Percentiles rank a stretch among this genome's conserved stretches.
Conservation (phyloP, 2,888 invertebrate genomes). For the Meteorus colon region DNA sequence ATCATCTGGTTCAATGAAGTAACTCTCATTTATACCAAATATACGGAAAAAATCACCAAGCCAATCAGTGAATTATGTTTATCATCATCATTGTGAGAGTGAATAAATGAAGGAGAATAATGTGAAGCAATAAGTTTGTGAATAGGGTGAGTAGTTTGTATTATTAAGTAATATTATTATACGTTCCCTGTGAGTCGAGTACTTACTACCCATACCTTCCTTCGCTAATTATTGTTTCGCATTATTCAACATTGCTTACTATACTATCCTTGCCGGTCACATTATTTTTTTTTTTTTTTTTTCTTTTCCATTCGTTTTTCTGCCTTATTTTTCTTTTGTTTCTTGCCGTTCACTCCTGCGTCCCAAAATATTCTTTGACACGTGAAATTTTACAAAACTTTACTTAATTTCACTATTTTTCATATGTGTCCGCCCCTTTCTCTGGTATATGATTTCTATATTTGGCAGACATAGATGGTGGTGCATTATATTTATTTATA, state of each 20-base stretch:
- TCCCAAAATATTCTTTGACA: background rate
- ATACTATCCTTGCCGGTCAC: background rate
- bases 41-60: background rate
- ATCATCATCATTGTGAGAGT: background rate
- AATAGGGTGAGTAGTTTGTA: background rate
- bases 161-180: background rate
- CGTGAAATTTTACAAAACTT: background rate
- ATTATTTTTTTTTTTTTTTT: background rate
- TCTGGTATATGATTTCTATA: background rate
- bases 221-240: no score
- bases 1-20: background rate
- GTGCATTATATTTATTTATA: no score
- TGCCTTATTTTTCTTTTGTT: background rate
- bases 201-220: background rate
- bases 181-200: background rate
- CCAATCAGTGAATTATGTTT: background rate
- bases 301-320: background rate
- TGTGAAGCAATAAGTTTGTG: background rate
- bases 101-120: background rate
- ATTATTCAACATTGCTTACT: no score
- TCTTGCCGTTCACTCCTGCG: background rate
- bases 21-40: background rate
- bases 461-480: background rate
- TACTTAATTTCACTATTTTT: background rate
- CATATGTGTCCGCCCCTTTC: background rate